Evolutionary conservation across 2,113 vertebrate genomes (phyloP).

Genomic region (Neogale vison): DNA sequence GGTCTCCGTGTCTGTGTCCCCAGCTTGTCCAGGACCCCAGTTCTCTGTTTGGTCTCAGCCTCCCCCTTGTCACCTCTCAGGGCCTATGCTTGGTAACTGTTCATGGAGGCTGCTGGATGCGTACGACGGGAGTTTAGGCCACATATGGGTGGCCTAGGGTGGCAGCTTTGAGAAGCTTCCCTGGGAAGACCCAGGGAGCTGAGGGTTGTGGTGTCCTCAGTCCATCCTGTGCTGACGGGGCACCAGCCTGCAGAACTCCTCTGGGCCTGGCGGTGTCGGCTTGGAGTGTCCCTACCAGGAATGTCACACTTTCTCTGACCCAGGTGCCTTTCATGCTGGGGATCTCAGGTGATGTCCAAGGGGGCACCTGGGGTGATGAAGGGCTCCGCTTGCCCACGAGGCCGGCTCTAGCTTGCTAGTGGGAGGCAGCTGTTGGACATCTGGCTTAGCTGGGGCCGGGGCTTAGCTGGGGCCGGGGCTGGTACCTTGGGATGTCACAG

Average conservation of each 20-base stretch:
- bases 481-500: no score
- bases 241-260: neutral
- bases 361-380: neutral
- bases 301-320: neutral
- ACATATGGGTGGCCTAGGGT: no score
- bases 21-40: rapidly evolving
- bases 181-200: neutral
- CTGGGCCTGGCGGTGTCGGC: neutral
- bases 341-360: neutral
- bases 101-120: neutral
- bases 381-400: neutral
- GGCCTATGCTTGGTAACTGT: rapidly evolving
- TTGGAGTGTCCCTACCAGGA: neutral
- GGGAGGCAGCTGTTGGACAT: neutral
- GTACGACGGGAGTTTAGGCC: neutral
- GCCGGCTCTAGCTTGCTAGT: neutral
- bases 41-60: neutral
- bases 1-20: neutral
- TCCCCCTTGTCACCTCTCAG: neutral
- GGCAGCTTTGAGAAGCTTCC: neutral
- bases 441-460: neutral
- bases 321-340: neutral
- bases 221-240: neutral
- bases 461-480: neutral
- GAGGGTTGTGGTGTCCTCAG: neutral